phyloP scores from a whole-genome alignment of 2,113 vertebrate species.

The Trematocara variabile region DNA sequence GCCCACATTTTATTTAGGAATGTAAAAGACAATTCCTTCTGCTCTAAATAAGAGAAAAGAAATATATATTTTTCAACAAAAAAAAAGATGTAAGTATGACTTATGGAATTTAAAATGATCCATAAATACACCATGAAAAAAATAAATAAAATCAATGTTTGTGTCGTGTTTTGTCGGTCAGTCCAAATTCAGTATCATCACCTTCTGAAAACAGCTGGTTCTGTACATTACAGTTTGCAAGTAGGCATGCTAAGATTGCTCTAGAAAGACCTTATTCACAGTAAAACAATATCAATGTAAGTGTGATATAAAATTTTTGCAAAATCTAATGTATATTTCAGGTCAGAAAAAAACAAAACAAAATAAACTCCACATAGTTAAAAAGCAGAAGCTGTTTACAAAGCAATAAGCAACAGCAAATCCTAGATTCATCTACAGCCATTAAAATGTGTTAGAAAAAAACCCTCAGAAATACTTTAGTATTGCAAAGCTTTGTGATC shows the following conservation, averaged over 20 bases:
- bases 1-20: slow-evolving; percentile 75
- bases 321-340: slow-evolving; percentile 72
- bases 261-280: slow-evolving; percentile 78
- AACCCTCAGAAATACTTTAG: slow-evolving; percentile 24
- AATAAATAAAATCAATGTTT: slow-evolving; percentile 67
- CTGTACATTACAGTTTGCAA: slow-evolving; percentile 56
- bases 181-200: slow-evolving; percentile 49
- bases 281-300: slow-evolving; percentile 71
- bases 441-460: slow-evolving; percentile 12
- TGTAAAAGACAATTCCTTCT: slow-evolving; percentile 75
- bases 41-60: slow-evolving; percentile 60
- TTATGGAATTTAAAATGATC: slow-evolving; percentile 48
- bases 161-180: slow-evolving; percentile 16
- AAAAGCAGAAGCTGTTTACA: slow-evolving; percentile 60
- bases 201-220: slow-evolving; percentile 44
- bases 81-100: slow-evolving; percentile 27
- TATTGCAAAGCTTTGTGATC: slow-evolving; percentile 69
- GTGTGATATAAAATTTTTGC: slow-evolving; percentile 71
- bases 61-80: slow-evolving; percentile 48
- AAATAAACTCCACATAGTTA: slow-evolving; percentile 23
- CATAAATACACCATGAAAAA: slow-evolving; percentile 71
- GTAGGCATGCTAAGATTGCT: slow-evolving; percentile 68
- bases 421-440: slow-evolving; percentile 32
- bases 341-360: slow-evolving; percentile 44
- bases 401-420: slow-evolving; percentile 53